Percentiles rank a stretch among this genome's conserved stretches.
Evolutionary conservation across 2,888 invertebrate genomes (phyloP).

Genomic region (Chromoteleia sp.): DNA sequence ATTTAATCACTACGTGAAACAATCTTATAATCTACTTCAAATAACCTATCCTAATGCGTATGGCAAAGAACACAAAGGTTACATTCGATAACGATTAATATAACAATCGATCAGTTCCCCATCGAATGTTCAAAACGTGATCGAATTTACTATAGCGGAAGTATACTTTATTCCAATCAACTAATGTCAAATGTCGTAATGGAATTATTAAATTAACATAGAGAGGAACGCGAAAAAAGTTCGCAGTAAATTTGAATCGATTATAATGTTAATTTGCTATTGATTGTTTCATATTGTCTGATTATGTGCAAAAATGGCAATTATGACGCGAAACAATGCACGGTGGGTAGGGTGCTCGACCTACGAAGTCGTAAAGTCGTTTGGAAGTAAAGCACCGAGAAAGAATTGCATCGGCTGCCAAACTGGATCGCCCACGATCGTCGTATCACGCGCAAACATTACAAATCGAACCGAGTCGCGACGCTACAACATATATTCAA

Average conservation of each 20-base stretch:
- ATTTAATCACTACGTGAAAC: slow-evolving; percentile 8
- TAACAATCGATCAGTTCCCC: background rate
- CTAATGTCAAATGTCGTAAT: slow-evolving; percentile 15
- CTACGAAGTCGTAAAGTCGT: slow-evolving; percentile 23
- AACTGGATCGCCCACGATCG: slow-evolving; percentile 59
- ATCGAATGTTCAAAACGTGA: slow-evolving; percentile 3
- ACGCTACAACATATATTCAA: background rate
- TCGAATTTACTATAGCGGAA: background rate
- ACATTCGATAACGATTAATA: slow-evolving; percentile 16
- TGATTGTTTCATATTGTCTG: background rate
- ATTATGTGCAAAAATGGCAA: background rate
- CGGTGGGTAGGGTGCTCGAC: slow-evolving; percentile 31
- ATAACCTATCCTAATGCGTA: slow-evolving; percentile 36
- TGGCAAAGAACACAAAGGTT: slow-evolving; percentile 20
- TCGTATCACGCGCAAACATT: slow-evolving; percentile 30
- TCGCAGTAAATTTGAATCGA: background rate
- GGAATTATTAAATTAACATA: background rate
- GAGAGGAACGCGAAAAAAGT: no score
- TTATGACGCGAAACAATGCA: slow-evolving; percentile 22
- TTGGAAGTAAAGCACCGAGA: slow-evolving; percentile 31
- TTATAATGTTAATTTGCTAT: background rate
- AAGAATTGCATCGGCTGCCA: slow-evolving; percentile 54
- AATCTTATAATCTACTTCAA: slow-evolving; percentile 24
- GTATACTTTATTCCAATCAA: background rate
- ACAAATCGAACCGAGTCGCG: slow-evolving; percentile 10